Conservation (phyloP, 2,797 vertebrate species). For the Hemitrygon akajei region DNA sequence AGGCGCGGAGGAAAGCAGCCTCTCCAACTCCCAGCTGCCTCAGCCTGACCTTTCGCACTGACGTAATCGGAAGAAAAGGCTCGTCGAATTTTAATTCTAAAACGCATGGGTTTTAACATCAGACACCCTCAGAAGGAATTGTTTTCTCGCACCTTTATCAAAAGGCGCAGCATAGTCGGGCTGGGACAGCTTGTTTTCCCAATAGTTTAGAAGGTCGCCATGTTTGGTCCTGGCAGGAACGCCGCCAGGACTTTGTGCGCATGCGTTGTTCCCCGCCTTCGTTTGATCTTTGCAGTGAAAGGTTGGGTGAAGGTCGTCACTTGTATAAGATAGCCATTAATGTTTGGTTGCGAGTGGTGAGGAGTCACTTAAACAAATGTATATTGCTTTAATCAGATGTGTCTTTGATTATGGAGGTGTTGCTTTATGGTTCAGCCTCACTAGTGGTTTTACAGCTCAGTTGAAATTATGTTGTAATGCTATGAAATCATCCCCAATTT, state of each 20-base stretch:
- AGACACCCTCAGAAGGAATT: not conserved
- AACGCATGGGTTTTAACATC: not conserved
- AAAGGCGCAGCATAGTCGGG: not conserved
- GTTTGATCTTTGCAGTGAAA: too few relatives aligned
- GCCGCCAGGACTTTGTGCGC: not conserved
- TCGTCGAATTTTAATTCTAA: too few relatives aligned
- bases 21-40: not conserved
- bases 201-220: not conserved
- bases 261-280: not conserved
- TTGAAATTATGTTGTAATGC: too few relatives aligned
- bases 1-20: not conserved
- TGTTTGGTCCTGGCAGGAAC: not conserved
- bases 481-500: too few relatives aligned
- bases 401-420: too few relatives aligned
- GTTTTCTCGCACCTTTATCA: fast-evolving
- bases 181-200: not conserved
- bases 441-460: too few relatives aligned
- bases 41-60: not conserved
- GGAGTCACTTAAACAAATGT: too few relatives aligned
- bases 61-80: not conserved
- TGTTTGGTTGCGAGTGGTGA: too few relatives aligned
- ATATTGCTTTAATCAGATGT: too few relatives aligned
- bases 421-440: too few relatives aligned
- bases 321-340: too few relatives aligned
- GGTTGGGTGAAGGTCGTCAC: too few relatives aligned